These are phyloP conservation scores for Danio albolineatus DNA, from an alignment of 2,797 vertebrate genomes.

Conservation along the genomic window DNA sequence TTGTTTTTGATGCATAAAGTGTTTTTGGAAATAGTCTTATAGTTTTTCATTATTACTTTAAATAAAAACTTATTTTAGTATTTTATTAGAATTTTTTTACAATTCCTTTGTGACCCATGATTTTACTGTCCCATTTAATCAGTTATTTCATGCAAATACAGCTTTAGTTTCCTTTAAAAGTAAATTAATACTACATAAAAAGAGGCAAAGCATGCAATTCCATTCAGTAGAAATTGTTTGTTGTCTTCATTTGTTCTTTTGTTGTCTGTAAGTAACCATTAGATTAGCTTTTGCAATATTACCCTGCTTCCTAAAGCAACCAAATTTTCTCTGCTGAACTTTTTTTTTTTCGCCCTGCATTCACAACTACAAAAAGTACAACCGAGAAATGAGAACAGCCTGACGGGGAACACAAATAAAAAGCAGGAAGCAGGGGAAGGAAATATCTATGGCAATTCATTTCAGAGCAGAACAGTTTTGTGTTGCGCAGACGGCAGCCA, in stretches of 20 bases:
- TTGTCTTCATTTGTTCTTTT: neutral
- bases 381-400: constrained; percentile 16
- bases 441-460: constrained; percentile 73
- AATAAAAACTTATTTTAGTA: neutral
- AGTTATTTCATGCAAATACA: neutral
- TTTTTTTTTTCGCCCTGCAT: neutral
- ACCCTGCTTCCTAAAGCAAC: neutral
- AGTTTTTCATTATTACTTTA: neutral
- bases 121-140: neutral
- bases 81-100: neutral
- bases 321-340: neutral
- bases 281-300: constrained; percentile 23
- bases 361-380: constrained; percentile 25
- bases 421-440: constrained; percentile 31
- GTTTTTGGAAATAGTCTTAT: too few species aligned
- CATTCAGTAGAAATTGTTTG: neutral
- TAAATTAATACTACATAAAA: neutral
- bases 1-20: too few species aligned
- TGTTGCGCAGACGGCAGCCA: constrained; percentile 68
- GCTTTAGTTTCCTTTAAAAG: neutral
- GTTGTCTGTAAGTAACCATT: constrained; percentile 5
- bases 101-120: neutral
- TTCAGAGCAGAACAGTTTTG: constrained; percentile 69
- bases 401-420: constrained; percentile 45
- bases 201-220: neutral